These are phyloP conservation scores for Perca schrenkii DNA, from an alignment of 2,113 vertebrate species.

Conservation along the genomic window DNA sequence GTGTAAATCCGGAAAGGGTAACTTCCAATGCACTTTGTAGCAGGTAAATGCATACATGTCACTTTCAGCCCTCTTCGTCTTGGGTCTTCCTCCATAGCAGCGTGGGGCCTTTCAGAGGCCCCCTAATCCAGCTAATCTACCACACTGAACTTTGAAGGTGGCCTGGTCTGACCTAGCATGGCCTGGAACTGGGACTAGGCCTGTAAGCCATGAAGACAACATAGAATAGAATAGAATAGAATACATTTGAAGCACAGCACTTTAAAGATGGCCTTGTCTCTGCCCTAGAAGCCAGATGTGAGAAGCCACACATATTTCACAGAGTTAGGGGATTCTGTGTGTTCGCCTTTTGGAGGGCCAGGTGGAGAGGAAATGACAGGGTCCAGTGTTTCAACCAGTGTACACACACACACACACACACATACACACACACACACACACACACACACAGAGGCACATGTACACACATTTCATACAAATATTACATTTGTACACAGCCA, in stretches of 20 bases:
- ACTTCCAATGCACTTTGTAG: conserved; percentile 63
- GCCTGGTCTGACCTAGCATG: conserved; percentile 85
- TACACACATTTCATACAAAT: conserved; percentile 38
- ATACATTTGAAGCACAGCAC: conserved; percentile 24
- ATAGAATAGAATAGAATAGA: conserved; percentile 33
- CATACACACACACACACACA: not conserved
- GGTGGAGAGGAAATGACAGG: conserved; percentile 71
- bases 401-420: not conserved
- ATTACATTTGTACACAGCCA: conserved; percentile 38
- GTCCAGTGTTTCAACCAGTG: conserved; percentile 67
- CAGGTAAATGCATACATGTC: conserved; percentile 88
- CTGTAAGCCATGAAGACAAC: conserved; percentile 47
- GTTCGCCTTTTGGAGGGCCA: conserved; percentile 47
- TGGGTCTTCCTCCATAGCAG: conserved; percentile 92
- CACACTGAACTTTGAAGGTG: conserved; percentile 94
- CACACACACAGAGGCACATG: conserved; percentile 18
- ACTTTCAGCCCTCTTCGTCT: conserved; percentile 88
- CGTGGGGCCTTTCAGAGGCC: conserved; percentile 92
- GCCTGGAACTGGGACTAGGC: conserved; percentile 74
- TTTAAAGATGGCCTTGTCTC: conserved; percentile 45
- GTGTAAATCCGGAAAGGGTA: conserved; percentile 21
- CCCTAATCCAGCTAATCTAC: conserved; percentile 97
- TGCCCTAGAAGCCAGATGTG: conserved; percentile 48
- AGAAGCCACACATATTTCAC: conserved; percentile 42
- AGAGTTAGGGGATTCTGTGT: conserved; percentile 39